These are phyloP conservation scores for Anabas testudineus DNA, from an alignment of 2,797 vertebrate genomes.

Conservation along the genomic window DNA sequence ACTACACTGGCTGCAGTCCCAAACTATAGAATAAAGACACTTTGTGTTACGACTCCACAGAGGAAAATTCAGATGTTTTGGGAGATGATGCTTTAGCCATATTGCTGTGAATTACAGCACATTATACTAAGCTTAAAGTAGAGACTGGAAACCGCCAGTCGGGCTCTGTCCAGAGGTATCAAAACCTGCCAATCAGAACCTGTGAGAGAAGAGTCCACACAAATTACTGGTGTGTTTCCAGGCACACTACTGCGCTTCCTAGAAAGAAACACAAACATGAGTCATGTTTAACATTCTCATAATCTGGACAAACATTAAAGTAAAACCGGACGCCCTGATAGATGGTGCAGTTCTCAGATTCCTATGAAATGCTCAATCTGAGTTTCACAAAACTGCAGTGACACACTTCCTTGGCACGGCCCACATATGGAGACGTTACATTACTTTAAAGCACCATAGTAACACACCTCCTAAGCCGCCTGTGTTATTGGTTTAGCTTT, in stretches of 20 bases:
- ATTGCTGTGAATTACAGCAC: neutral
- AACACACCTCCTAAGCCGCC: slow-evolving; percentile 32
- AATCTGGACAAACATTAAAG: too few species aligned
- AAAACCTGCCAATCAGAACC: too few species aligned
- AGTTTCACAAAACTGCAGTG: neutral
- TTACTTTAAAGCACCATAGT: slow-evolving; percentile 23
- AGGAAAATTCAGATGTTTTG: neutral
- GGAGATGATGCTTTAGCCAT: neutral
- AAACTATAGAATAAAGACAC: slow-evolving; percentile 18
- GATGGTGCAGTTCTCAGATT: neutral
- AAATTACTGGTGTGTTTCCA: too few species aligned
- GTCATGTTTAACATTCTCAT: too few species aligned
- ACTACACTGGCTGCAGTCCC: too few species aligned
- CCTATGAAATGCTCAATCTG: neutral
- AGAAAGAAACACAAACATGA: too few species aligned
- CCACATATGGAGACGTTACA: slow-evolving; percentile 5
- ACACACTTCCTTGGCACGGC: slow-evolving; percentile 9
- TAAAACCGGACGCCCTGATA: too few species aligned
- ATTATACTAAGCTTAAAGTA: too few species aligned
- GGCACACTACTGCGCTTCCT: too few species aligned
- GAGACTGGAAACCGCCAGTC: too few species aligned
- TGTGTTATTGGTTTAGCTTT: slow-evolving; percentile 31
- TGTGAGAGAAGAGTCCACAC: too few species aligned
- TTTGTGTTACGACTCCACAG: slow-evolving; percentile 16
- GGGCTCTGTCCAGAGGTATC: too few species aligned